These are phyloP conservation scores for Melieria omissa DNA, from an alignment of 2,888 invertebrate genomes.

Conservation along the genomic window DNA sequence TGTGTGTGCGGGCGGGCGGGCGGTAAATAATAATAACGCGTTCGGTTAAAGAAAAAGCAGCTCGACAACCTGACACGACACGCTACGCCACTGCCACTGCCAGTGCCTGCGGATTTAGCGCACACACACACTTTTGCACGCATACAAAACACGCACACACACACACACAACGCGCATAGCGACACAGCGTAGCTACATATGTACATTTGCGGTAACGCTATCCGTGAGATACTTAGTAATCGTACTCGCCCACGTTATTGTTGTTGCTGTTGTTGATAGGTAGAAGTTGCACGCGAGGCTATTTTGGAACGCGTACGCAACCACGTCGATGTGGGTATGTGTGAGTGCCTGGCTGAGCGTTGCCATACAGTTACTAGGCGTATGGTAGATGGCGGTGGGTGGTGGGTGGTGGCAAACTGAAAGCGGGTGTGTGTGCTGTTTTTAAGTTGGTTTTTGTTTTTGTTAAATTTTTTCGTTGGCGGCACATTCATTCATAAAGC, in stretches of 20 bases:
- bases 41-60: not conserved
- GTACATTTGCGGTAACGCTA: too few relatives aligned
- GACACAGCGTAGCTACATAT: too few relatives aligned
- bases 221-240: too few relatives aligned
- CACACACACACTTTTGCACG: too few relatives aligned
- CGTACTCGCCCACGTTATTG: too few relatives aligned
- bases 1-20: slow-evolving; percentile 30
- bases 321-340: slow-evolving; percentile 7
- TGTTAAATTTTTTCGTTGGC: slow-evolving; percentile 11
- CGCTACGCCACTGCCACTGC: slow-evolving; percentile 31
- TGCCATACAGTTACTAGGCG: too few relatives aligned
- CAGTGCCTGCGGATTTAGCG: too few relatives aligned
- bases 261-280: slow-evolving; percentile 27
- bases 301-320: slow-evolving; percentile 15
- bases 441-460: not conserved
- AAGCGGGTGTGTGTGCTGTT: not conserved
- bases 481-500: slow-evolving; percentile 25
- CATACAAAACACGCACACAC: too few relatives aligned
- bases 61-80: too few relatives aligned
- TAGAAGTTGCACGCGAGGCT: slow-evolving; percentile 29
- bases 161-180: too few relatives aligned
- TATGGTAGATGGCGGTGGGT: too few relatives aligned
- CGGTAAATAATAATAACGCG: slow-evolving; percentile 30
- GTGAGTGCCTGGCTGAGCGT: not conserved
- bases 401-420: too few relatives aligned